Evolutionary conservation across 1,140 invertebrate genomes (phyloP), one percentile per base, ranked within the genome.

Genomic region (Drosophila bocqueti): DNA sequence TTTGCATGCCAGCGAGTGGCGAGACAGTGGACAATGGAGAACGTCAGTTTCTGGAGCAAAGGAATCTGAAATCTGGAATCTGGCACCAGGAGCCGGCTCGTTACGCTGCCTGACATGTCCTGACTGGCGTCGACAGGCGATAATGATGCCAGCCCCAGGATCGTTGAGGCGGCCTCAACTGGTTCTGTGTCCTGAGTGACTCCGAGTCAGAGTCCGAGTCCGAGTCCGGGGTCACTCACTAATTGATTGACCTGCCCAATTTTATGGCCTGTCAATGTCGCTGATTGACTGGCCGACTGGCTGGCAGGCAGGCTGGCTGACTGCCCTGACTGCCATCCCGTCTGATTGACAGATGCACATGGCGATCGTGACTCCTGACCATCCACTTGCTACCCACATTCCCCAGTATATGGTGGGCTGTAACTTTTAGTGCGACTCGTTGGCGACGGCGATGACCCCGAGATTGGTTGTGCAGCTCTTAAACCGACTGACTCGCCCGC

Each of bases 161-260:
- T 54, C 67, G 58, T 42, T 18, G 31, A 21, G 63, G 13, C 59
- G 63, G 13, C 59, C 18, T 43, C 43, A 7, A 42, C 34, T n/a
- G 36, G 34, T 42, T 42, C 59, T 11, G 43, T n/a, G 10, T 18
- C n/a, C 42, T 6, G 13, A 47, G 21, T 16, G 13, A 21, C n/a
- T 38, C 52, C 9, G 16, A 31, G 16, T 10, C 13, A 6, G 7
- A 15, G 26, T 47, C 52, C 15, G 6, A n/a, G 42, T 43, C 52
- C 13, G 5, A 9, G 43, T 45, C 29, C 31, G 60, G 18, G 26
- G 31, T 66, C 62, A n/a, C 73, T 47, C 76, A 71, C 76, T 84
- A 81, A 81, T 84, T 83, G 81, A 80, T 83, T 80, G 81, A 83
- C 50, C 71, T 61, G 52, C 76, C 66, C 73, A 52, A 79, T 64